These are phyloP conservation scores for Temnothorax ravouxi DNA, from an alignment of 2,888 invertebrate genomes.

Conservation along the genomic window DNA sequence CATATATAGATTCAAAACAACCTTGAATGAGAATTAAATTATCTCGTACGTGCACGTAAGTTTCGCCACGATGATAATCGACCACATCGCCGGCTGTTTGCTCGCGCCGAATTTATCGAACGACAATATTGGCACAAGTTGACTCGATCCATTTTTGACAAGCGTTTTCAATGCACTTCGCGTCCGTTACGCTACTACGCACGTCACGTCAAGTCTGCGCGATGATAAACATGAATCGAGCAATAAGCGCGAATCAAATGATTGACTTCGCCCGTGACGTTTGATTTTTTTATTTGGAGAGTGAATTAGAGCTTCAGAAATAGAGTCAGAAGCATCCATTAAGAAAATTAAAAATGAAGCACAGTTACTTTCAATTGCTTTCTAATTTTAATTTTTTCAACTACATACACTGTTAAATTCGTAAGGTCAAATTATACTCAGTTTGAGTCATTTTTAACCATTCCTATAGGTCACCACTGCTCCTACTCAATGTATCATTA, in stretches of 20 bases:
- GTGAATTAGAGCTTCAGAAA: not conserved
- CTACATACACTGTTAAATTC: too few species aligned
- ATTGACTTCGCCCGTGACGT: slow-evolving; percentile 23
- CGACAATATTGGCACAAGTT: slow-evolving; percentile 42
- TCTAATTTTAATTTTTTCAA: not conserved
- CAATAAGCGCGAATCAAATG: slow-evolving; percentile 38
- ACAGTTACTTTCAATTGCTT: not conserved
- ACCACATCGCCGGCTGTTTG: slow-evolving; percentile 19
- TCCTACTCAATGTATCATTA: too few species aligned
- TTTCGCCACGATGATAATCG: slow-evolving; percentile 24
- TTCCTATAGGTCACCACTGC: too few species aligned
- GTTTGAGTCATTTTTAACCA: too few species aligned
- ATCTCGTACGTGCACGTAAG: slow-evolving; percentile 8
- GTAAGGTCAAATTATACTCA: too few species aligned
- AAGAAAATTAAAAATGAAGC: slow-evolving; percentile 1
- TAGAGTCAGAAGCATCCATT: not conserved
- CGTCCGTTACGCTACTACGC: not conserved
- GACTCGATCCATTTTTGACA: slow-evolving; percentile 9
- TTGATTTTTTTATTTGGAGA: not conserved
- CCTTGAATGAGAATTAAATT: slow-evolving; percentile 37
- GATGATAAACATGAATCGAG: slow-evolving; percentile 28
- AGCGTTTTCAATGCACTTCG: slow-evolving; percentile 23
- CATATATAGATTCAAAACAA: too few species aligned
- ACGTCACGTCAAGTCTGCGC: slow-evolving; percentile 17
- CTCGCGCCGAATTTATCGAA: slow-evolving; percentile 43